A percentile compares a stretch with the other conserved stretches of the same genome.
phyloP scores from a whole-genome alignment of 2,113 vertebrate species.

The Oxyura jamaicensis region DNA sequence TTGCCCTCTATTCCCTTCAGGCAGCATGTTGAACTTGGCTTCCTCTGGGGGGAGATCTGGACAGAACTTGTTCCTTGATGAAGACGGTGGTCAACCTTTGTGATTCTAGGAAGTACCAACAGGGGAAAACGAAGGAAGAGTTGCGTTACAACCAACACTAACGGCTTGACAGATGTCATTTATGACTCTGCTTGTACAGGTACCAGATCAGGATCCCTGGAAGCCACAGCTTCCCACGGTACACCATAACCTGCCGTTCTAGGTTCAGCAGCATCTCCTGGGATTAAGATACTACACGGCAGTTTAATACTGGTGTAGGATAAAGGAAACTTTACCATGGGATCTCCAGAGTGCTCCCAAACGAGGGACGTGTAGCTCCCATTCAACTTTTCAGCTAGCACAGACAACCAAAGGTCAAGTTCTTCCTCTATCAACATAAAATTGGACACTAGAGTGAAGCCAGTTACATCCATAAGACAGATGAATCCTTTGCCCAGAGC shows the following conservation, averaged over 20 bases:
- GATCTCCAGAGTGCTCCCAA: neutral
- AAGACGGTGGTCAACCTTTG: neutral
- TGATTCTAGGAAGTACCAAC: neutral
- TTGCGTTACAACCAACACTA: neutral
- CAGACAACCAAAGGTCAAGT: neutral
- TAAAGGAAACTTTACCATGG: neutral
- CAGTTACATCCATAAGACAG: neutral
- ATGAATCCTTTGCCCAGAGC: conserved; percentile 42
- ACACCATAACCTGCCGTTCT: neutral
- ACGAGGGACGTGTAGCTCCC: neutral
- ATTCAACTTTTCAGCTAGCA: neutral
- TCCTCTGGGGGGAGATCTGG: neutral
- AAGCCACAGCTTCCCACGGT: neutral
- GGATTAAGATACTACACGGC: neutral
- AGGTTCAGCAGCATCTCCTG: neutral
- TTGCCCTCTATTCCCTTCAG: neutral
- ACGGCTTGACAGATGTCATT: neutral
- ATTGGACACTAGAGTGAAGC: neutral
- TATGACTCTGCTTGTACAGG: neutral
- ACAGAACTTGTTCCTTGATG: neutral
- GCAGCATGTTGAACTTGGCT: neutral
- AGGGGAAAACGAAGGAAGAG: neutral
- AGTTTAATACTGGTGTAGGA: neutral
- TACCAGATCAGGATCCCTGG: neutral
- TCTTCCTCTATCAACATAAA: neutral